phyloP scores from a whole-genome alignment of 30 jellyfish, hydroid and myxozoan species.

The Aurelia aurita complex sp. Pacific region DNA sequence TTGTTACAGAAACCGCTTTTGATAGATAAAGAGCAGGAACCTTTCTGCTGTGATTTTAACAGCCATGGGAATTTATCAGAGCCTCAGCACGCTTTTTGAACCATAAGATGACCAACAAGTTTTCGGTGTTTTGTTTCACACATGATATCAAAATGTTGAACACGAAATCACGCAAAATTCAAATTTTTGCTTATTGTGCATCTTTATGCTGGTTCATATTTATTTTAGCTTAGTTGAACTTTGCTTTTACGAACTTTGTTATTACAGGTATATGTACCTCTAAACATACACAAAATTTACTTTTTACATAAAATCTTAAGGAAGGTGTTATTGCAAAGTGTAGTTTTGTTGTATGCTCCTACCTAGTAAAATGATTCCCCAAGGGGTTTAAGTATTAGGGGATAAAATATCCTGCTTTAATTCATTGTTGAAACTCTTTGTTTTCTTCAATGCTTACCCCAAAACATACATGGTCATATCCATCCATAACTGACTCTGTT shows the following conservation, averaged over 20 bases:
- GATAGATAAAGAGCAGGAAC: too few species aligned
- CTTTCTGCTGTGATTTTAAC: too few species aligned
- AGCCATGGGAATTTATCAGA: too few species aligned
- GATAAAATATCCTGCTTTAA: not conserved
- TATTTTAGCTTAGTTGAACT: too few species aligned
- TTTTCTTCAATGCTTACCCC: not conserved
- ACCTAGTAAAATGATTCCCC: not conserved
- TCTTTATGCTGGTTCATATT: not conserved
- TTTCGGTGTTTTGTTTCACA: too few species aligned
- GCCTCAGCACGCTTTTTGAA: too few species aligned
- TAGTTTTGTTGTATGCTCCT: not conserved
- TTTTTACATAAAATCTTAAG: not conserved
- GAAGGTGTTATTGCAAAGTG: not conserved
- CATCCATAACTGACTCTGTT: too few species aligned
- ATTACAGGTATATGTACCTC: not conserved
- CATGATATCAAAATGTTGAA: too few species aligned
- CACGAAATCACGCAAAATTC: not conserved
- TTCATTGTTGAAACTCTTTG: not conserved
- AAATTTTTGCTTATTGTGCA: too few species aligned
- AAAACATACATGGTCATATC: not conserved
- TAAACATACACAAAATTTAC: not conserved
- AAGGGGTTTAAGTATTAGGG: not conserved
- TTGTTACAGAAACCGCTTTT: too few species aligned
- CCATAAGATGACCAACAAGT: too few species aligned
- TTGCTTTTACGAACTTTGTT: not conserved